Evolutionary conservation across 2,888 invertebrate species (phyloP), one percentile per base, ranked within the genome.

Genomic region (Slavum lentiscoides): DNA sequence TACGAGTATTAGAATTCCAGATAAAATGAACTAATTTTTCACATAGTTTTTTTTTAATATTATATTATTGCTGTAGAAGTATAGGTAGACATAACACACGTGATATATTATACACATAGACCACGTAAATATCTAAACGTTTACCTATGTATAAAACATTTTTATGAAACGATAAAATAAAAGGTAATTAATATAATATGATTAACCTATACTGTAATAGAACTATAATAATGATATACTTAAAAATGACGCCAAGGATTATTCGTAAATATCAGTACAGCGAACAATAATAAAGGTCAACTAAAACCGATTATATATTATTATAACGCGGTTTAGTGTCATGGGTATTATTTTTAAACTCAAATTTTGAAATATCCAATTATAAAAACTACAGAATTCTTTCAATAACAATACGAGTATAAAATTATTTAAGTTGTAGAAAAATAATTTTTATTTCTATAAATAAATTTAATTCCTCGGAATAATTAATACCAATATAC

Each of bases 221-320:
- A 43, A 72, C 0, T 30, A 30, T 30, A 30, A 30, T 30, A 7
- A 61, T 30, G 23, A 49, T 30, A 15, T 30, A 62, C n/a, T 37
- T n/a, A 2, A 55, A 55, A 30, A 55, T 1, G 55, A 55, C 55
- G 6, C 55, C 19, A 19, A 55, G 55, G 55, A 55, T 55, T 19
- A 49, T 66, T 39, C 39, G 7, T 72, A 21, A 30, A 59, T 4
- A 59, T 62, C 13, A 49, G 49, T 19, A 73, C 3, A n/a, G n/a
- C 15, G 49, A 62, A 49, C 9, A 62, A 62, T 73, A 61, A 23
- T 61, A 19, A 74, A 74, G 49, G n/a, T 62, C 49, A 73, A 64
- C 49, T 30, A 53, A 62, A 19, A 30, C 17, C 4, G 4, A 30
- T 30, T 30, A 30, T 30, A 30, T 30, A 30, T 30, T 30, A 64